These are phyloP conservation scores for Siderastrea siderea DNA, from an alignment of 92 coral and sea anemone species.

Conservation along the genomic window DNA sequence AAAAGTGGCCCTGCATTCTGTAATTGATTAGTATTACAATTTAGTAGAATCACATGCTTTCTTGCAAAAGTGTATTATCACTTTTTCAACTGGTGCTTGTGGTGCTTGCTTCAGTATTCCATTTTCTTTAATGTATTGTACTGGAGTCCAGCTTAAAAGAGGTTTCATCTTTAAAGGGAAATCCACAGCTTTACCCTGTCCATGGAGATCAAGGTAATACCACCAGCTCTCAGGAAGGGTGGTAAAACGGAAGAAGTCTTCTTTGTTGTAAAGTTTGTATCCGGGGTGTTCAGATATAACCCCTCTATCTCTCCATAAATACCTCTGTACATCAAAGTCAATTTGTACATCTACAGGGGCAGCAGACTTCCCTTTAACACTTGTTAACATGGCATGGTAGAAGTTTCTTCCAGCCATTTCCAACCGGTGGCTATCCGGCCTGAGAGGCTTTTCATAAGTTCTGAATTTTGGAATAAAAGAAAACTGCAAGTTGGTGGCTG, in stretches of 20 bases:
- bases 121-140: slow-evolving; percentile 3
- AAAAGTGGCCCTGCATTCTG: slow-evolving; percentile 21
- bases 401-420: slow-evolving; percentile 66
- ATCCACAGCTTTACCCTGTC: slow-evolving; percentile 59
- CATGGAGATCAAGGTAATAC: slow-evolving; percentile 60
- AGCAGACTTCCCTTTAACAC: slow-evolving; percentile 53
- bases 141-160: slow-evolving; percentile 44
- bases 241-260: slow-evolving; percentile 60
- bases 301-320: slow-evolving; percentile 50
- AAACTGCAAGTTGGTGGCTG: slow-evolving; percentile 29
- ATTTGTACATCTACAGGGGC: slow-evolving; percentile 39
- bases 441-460: slow-evolving; percentile 67
- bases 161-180: slow-evolving; percentile 67
- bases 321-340: slow-evolving; percentile 72
- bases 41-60: slow-evolving; percentile 23
- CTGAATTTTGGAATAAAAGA: slow-evolving; percentile 38
- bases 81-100: slow-evolving; percentile 57
- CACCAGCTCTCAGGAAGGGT: slow-evolving; percentile 67
- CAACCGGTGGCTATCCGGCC: slow-evolving; percentile 41
- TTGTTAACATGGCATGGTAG: slow-evolving; percentile 48
- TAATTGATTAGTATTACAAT: slow-evolving; percentile 7
- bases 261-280: slow-evolving; percentile 56
- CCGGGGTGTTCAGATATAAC: slow-evolving; percentile 64
- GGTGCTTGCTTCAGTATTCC: slow-evolving; percentile 57
- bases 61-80: slow-evolving; percentile 21